Evolutionary conservation across 2,113 vertebrate genomes (phyloP).

Genomic region (Marcusenius ussheri): DNA sequence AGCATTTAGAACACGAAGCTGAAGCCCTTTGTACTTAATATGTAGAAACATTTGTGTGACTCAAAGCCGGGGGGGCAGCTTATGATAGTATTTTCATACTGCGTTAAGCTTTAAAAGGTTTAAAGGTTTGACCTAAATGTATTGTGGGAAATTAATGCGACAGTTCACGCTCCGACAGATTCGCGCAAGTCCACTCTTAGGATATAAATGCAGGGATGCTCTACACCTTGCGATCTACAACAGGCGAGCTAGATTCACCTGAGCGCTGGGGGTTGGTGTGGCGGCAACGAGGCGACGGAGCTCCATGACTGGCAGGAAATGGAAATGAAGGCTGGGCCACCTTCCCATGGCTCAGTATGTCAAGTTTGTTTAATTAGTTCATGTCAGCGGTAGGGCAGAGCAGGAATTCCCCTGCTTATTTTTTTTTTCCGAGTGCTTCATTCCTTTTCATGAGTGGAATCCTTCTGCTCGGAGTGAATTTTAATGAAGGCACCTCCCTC

Average conservation of each 20-base stretch:
- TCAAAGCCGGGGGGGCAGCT: background rate
- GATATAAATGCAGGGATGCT: background rate
- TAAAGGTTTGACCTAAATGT: slow-evolving; percentile 5
- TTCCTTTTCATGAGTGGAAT: background rate
- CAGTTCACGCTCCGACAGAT: background rate
- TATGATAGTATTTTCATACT: background rate
- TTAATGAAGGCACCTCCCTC: background rate
- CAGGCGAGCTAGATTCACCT: background rate
- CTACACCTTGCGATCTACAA: background rate
- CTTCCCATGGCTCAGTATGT: background rate
- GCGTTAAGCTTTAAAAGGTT: slow-evolving; percentile 12
- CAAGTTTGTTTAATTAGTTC: background rate
- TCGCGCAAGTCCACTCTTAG: background rate
- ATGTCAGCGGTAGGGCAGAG: background rate
- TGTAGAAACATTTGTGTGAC: background rate
- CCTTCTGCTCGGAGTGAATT: background rate
- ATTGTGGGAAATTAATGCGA: slow-evolving; percentile 3
- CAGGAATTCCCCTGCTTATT: background rate
- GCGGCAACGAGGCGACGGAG: background rate
- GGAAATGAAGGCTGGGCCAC: background rate
- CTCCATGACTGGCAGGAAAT: background rate
- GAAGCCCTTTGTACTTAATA: background rate
- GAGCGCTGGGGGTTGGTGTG: background rate
- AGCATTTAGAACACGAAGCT: background rate
- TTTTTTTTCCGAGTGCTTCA: background rate